Conservation (phyloP, 2,113 vertebrate genomes). For the Menidia beryllina region DNA sequence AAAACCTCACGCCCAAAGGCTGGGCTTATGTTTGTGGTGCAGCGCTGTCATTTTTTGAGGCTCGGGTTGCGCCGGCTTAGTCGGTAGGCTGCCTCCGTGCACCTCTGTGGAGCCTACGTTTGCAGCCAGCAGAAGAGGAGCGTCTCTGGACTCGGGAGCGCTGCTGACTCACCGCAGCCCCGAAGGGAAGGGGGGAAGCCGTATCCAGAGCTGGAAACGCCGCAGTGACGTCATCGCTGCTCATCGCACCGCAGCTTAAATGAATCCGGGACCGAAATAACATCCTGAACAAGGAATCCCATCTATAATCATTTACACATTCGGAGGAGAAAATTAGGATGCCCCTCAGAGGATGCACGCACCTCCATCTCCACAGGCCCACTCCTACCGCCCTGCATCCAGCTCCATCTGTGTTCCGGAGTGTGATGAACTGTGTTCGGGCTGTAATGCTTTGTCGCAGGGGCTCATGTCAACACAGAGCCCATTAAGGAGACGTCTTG, state of each 20-base stretch:
- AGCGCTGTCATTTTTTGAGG: slow-evolving; percentile 51
- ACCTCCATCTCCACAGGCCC: slow-evolving; percentile 9
- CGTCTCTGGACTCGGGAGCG: slow-evolving; percentile 26
- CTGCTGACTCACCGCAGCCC: slow-evolving; percentile 53
- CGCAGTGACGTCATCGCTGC: slow-evolving; percentile 32
- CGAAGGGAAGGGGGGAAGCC: slow-evolving; percentile 3
- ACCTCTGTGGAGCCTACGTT: slow-evolving; percentile 13
- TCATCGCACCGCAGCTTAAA: slow-evolving; percentile 12
- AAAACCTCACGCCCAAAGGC: slow-evolving; percentile 4
- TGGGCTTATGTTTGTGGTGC: slow-evolving; percentile 38
- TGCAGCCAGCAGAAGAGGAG: slow-evolving; percentile 32
- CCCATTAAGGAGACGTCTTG: slow-evolving; percentile 68
- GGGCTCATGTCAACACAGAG: slow-evolving; percentile 49
- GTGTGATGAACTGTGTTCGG: slow-evolving; percentile 34
- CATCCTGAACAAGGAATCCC: slow-evolving; percentile 28
- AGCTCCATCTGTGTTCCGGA: slow-evolving; percentile 14
- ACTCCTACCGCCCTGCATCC: slow-evolving; percentile 15
- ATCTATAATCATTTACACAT: slow-evolving; percentile 28
- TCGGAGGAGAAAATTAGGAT: slow-evolving; percentile 43
- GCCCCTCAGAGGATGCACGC: slow-evolving; percentile 26
- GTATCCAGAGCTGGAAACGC: slow-evolving; percentile 2
- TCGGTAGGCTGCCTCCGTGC: slow-evolving; percentile 47
- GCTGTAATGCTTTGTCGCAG: slow-evolving; percentile 39
- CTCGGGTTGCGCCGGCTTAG: slow-evolving; percentile 50
- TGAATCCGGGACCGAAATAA: slow-evolving; percentile 17